Percentiles rank a stretch among this genome's conserved stretches.
Conservation (phyloP, 2,888 invertebrate species). For the Trachelus troglodyta region DNA sequence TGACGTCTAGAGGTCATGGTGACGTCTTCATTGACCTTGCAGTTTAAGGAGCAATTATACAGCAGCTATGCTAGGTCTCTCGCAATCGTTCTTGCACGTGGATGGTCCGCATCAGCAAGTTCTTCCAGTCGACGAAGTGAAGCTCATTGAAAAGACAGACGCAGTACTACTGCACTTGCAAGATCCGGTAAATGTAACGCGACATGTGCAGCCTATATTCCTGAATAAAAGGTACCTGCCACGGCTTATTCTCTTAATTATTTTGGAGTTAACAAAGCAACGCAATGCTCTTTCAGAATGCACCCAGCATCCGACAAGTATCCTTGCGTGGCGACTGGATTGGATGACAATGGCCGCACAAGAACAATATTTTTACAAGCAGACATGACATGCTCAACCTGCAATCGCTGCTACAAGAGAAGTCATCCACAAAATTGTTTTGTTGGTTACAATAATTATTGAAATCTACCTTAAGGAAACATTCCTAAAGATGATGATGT, state of each 20-base stretch:
- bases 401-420: slow-evolving; percentile 70
- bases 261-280: neutral
- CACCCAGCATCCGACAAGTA: slow-evolving; percentile 61
- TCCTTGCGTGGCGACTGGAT: slow-evolving; percentile 74
- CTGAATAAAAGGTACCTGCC: slow-evolving; percentile 61
- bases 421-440: neutral
- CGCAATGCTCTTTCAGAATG: slow-evolving; percentile 36
- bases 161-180: slow-evolving; percentile 75
- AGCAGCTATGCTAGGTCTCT: slow-evolving; percentile 76
- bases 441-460: neutral
- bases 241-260: neutral
- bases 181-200: slow-evolving; percentile 70
- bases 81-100: slow-evolving; percentile 70
- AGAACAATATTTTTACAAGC: slow-evolving; percentile 69
- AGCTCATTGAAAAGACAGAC: slow-evolving; percentile 71
- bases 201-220: slow-evolving; percentile 76
- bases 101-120: slow-evolving; percentile 79
- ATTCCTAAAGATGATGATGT: neutral
- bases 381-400: slow-evolving; percentile 64
- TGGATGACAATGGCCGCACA: slow-evolving; percentile 69
- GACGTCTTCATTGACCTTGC: slow-evolving; percentile 2
- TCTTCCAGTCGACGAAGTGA: slow-evolving; percentile 72
- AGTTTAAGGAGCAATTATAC: slow-evolving; percentile 73
- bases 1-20: neutral
- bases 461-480: neutral